Conservation (phyloP, 2,797 vertebrate genomes). For the Epinephelus coioides region DNA sequence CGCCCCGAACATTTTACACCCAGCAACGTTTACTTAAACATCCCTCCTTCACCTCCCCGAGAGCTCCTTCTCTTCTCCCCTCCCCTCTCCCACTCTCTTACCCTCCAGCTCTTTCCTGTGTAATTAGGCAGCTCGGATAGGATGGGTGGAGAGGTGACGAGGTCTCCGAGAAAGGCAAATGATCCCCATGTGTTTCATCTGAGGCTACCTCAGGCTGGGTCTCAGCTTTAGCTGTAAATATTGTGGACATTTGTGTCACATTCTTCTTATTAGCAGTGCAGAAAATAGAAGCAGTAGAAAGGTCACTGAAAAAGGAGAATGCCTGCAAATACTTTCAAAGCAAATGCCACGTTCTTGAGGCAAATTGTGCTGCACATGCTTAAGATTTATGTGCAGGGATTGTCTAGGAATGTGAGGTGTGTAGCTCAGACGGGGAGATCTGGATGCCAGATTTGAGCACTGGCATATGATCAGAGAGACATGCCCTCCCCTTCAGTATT, state of each 20-base stretch:
- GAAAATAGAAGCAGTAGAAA: constrained; percentile 42
- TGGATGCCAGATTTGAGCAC: constrained; percentile 60
- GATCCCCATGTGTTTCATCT: constrained; percentile 61
- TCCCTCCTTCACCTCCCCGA: constrained; percentile 34
- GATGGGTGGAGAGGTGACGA: constrained; percentile 69
- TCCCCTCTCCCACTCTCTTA: constrained; percentile 25
- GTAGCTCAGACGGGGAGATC: constrained; percentile 31
- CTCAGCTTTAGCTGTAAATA: constrained; percentile 61
- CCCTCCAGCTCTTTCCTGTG: constrained; percentile 68
- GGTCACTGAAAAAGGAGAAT: constrained; percentile 42
- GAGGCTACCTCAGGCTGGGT: constrained; percentile 54
- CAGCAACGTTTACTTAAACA: constrained; percentile 40
- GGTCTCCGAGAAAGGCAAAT: constrained; percentile 68
- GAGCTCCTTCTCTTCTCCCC: constrained; percentile 33
- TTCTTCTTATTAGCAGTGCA: constrained; percentile 37
- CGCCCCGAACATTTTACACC: constrained; percentile 37
- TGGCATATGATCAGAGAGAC: constrained; percentile 41
- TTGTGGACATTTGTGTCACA: constrained; percentile 36
- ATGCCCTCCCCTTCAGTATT: background rate
- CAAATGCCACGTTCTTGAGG: constrained; percentile 39
- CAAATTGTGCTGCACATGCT: constrained; percentile 17
- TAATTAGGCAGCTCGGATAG: constrained; percentile 73
- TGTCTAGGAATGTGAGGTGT: constrained; percentile 50
- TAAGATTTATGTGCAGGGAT: constrained; percentile 39
- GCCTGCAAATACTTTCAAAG: constrained; percentile 31